Conservation (phyloP, 2,113 vertebrate species). For the Chelonoidis abingdonii region DNA sequence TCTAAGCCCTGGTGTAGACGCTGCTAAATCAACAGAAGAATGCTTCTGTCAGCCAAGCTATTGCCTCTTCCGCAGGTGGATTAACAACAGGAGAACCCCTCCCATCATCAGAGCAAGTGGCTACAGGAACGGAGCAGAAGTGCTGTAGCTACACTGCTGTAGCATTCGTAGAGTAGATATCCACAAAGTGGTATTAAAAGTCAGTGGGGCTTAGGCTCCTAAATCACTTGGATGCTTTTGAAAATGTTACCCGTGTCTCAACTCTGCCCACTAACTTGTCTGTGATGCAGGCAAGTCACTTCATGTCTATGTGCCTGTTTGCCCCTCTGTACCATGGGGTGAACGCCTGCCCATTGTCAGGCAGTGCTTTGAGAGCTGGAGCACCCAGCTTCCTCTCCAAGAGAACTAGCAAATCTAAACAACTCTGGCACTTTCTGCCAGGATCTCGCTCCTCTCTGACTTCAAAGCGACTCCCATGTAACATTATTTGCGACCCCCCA, state of each 20-base stretch:
- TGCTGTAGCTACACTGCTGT: neutral
- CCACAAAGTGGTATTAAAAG: neutral
- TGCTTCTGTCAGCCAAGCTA: neutral
- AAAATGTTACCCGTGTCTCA: neutral
- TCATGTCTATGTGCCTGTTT: neutral
- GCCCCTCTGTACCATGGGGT: neutral
- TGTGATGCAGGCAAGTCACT: neutral
- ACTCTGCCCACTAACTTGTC: neutral
- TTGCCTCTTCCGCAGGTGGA: no score
- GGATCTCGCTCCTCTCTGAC: neutral
- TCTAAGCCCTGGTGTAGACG: neutral
- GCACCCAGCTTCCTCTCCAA: no score
- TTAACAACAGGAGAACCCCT: neutral
- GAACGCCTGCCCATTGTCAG: neutral
- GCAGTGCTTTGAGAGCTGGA: neutral
- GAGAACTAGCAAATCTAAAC: neutral
- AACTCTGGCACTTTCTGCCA: neutral
- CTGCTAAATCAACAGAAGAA: neutral
- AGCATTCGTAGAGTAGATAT: neutral
- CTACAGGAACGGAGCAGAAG: neutral
- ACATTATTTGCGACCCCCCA: neutral
- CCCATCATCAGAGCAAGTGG: neutral
- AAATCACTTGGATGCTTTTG: neutral
- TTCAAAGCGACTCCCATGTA: neutral
- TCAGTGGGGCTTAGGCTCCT: neutral